Base-by-base conservation (phyloP, 2,797 vertebrate genomes). In the Manis crassicaudata region DNA sequence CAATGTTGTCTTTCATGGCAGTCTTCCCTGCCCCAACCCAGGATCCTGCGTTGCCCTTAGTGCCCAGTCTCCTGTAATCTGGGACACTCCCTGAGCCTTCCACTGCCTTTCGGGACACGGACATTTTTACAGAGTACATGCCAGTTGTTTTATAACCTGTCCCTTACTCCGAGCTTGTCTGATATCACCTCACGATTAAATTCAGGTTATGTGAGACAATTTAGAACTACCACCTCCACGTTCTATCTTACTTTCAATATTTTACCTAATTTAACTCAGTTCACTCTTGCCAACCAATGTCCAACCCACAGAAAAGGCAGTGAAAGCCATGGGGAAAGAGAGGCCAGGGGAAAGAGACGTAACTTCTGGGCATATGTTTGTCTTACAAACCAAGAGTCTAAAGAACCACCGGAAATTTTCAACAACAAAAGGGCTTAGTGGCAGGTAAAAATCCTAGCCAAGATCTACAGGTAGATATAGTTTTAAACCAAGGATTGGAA, bases 191-290 rank as follows among this genome's bases (percentile, higher is more conserved):
- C 32, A 29, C 16, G 29, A 68, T n/a, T 37, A 83, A 94, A 86
- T 40, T 60, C 68, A 62, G 56, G 40, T 87, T 56, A 63, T 7
- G n/a, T 68, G 63, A 90, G 29, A 79, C 40, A 83, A 68, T 4
- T 80, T 43, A 35, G 8, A 46, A 94, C 46, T 21, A 87, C 8
- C 63, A 27, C 52, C 52, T 63, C 56, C 10, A 7, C 20, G 17
- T 76, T 89, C 72, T 52, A 65, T 18, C 54, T 90, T 37, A 63
- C 17, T 82, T 83, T 32, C 43, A 75, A 35, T 12, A 23, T 77
- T 68, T 92, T 46, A 54, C 43, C 67, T 75, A 54, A 67, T 62
- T 88, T 68, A 90, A 81, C n/a, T 77, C 92, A 84, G 70, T 37
- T 84, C 70, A 75, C 76, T 68, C 63, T 35, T 50, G 35, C 52